Percentiles rank a stretch among this genome's conserved stretches.
Conservation (phyloP, 1,140 invertebrate genomes). For the Ceratina japonica region DNA sequence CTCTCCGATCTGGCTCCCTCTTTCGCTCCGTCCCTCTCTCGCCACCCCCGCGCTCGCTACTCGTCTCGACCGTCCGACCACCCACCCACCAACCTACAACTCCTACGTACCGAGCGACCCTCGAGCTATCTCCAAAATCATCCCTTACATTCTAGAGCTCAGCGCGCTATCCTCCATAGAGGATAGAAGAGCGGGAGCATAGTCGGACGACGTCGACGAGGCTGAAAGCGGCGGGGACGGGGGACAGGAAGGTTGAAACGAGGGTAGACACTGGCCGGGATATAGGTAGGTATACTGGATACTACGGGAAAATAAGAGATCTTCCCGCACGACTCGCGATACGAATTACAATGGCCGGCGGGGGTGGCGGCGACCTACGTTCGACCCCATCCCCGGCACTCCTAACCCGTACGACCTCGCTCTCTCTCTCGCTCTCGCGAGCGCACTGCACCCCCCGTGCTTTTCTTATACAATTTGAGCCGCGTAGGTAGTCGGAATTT, state of each 20-base stretch:
- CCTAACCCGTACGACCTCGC: neutral
- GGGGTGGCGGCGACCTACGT: conserved; percentile 45
- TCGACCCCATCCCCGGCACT: neutral
- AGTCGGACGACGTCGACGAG: conserved; percentile 68
- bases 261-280: conserved; percentile 60
- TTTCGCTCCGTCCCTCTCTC: conserved; percentile 30
- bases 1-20: conserved; percentile 42
- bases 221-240: conserved; percentile 24
- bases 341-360: conserved; percentile 68
- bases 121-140: conserved; percentile 80
- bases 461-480: conserved; percentile 31
- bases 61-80: conserved; percentile 61
- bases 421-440: neutral
- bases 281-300: conserved; percentile 68
- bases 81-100: conserved; percentile 64
- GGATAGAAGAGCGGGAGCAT: conserved; percentile 50
- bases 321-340: conserved; percentile 64
- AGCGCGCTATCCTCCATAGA: conserved; percentile 70
- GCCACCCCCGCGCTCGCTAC: conserved; percentile 52
- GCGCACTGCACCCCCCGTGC: neutral
- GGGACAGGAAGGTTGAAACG: conserved; percentile 44
- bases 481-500: conserved; percentile 17
- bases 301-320: conserved; percentile 75
- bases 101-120: conserved; percentile 72
- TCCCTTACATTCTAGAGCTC: conserved; percentile 76